A percentile compares a stretch with the other conserved stretches of the same genome.
These are phyloP conservation scores for Sternarchorhynchus goeldii DNA, from an alignment of 2,797 vertebrate genomes.

Conservation along the genomic window DNA sequence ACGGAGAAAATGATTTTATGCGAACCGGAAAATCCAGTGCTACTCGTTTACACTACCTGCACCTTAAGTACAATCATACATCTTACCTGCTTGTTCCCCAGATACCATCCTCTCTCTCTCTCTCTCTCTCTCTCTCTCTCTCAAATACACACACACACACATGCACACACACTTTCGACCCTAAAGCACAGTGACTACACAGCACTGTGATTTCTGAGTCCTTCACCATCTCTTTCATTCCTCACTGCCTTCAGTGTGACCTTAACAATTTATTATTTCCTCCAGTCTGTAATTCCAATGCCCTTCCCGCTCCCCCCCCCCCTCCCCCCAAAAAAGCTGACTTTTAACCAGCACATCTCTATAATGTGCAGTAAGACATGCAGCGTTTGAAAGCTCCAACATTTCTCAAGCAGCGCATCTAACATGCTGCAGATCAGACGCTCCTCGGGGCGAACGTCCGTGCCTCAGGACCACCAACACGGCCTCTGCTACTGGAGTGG, in stretches of 20 bases:
- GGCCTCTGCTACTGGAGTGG: conserved; percentile 17
- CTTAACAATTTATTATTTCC: conserved; percentile 45
- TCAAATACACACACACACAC: too few species aligned
- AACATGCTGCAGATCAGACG: conserved; percentile 12
- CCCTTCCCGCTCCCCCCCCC: too few species aligned
- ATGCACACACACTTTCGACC: neutral
- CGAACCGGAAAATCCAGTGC: conserved; percentile 1
- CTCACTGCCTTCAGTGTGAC: conserved; percentile 39
- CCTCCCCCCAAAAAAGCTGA: neutral
- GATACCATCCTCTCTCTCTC: neutral
- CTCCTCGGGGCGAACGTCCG: conserved; percentile 22
- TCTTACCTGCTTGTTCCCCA: conserved; percentile 7
- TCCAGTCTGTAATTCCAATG: neutral
- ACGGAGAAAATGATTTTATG: conserved; percentile 19
- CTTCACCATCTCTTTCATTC: conserved; percentile 52
- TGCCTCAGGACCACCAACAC: conserved; percentile 13
- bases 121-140: neutral
- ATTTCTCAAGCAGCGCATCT: conserved; percentile 24
- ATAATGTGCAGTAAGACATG: conserved; percentile 10
- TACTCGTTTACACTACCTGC: conserved; percentile 44
- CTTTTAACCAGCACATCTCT: conserved; percentile 12
- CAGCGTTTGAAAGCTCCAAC: neutral
- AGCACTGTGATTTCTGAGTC: conserved; percentile 40
- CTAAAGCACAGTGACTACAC: conserved; percentile 21
- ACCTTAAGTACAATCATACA: conserved; percentile 19